Evolutionary conservation across 2,113 vertebrate genomes (phyloP).

Genomic region (Chloebia gouldiae): DNA sequence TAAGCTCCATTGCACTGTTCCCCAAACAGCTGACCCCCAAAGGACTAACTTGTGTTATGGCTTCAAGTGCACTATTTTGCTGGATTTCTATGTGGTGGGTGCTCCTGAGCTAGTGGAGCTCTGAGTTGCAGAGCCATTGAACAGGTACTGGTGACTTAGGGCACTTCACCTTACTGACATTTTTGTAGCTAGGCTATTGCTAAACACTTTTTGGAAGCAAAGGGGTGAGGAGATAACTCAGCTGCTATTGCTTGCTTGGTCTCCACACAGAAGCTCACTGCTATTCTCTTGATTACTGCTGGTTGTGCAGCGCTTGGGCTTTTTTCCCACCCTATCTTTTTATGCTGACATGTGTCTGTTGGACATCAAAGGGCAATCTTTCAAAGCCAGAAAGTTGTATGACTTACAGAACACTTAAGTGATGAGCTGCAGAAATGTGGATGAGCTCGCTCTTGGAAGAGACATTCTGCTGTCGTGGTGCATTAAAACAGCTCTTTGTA

Average conservation of each 20-base stretch:
- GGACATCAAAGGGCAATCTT: slow-evolving; percentile 2
- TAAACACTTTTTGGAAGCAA: not conserved
- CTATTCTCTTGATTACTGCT: not conserved
- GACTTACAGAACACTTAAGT: not conserved
- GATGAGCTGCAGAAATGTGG: not conserved
- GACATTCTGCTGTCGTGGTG: not conserved
- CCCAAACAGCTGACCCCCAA: not conserved
- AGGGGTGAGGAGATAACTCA: not conserved
- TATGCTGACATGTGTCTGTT: not conserved
- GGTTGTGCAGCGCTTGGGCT: not conserved
- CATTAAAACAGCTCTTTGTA: slow-evolving; percentile 1
- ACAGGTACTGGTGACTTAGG: not conserved
- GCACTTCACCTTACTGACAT: not conserved
- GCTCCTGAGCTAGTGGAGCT: not conserved
- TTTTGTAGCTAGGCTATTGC: not conserved
- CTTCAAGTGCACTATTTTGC: not conserved
- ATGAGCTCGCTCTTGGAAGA: not conserved
- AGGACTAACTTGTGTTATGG: not conserved
- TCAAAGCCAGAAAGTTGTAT: not conserved
- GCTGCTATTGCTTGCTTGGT: not conserved
- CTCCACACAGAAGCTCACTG: not conserved
- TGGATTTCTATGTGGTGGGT: not conserved
- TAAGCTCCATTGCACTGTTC: not conserved
- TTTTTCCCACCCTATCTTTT: not conserved
- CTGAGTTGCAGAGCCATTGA: not conserved